Evolutionary conservation across 1,140 invertebrate species (phyloP), one percentile per base, ranked within the genome.

Genomic region (Penaeus indicus): DNA sequence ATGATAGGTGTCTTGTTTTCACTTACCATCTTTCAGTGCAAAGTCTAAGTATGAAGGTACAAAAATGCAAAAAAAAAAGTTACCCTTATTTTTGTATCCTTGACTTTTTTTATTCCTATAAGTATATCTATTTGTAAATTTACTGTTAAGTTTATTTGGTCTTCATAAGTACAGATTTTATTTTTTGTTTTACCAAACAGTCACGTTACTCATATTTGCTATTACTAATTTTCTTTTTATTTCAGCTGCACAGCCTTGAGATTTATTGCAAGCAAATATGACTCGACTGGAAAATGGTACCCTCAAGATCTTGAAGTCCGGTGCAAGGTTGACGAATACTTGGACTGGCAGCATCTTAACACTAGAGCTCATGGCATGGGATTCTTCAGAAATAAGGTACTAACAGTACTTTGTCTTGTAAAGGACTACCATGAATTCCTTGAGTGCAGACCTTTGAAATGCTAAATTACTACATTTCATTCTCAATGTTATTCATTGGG

Each of bases 311-410:
- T 82, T 25, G 42, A 69, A 22, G 60, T 77, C 22, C 63, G 86
- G 10, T 47, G 63, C 60, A 88, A 88, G 47, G 80, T 88, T 79
- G 86, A 88, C 32, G 86, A 88, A 42, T 88, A 88, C 86, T 63
- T 88, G 69, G 86, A 88, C 64, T 88, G 86, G 86, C 86, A 88
- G 54, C 86, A 88, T 38, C 42, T 63, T 38, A 88, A 88, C 80
- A 88, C 86, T 25, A 54, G 86, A 18, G 69, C 80, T 22, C 86
- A 88, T 78, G 86, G 86, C 60, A 27, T 88, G 10, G 86, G 86
- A 7, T 84, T 77, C 80, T 88, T 77, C 69, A 42, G 27, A 18
- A 88, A 88, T 38, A 88, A 84, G 86, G 86, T 84, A 27, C 21
- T 85, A 42, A 19, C 27, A 19, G n/a, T 0, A 38, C 42, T 32